Evolutionary conservation across 2,113 vertebrate species (phyloP).

Genomic region (Naja naja): DNA sequence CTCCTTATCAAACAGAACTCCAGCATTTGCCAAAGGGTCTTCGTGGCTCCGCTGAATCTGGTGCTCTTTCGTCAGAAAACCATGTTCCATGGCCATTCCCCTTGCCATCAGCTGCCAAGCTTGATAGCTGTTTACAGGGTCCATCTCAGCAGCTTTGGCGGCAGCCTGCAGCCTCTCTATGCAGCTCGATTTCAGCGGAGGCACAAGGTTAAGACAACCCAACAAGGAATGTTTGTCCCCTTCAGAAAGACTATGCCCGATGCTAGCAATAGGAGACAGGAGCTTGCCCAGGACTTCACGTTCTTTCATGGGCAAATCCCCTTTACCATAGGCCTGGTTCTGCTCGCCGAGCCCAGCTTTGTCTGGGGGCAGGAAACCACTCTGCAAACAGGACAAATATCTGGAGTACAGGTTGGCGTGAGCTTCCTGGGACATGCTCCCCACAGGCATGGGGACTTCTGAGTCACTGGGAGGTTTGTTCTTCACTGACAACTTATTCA

Average conservation of each 20-base stretch:
- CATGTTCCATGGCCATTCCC: conserved; percentile 94
- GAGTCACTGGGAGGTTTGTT: conserved; percentile 84
- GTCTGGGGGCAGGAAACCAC: conserved; percentile 90
- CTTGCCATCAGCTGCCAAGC: conserved; percentile 99
- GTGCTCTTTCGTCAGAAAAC: conserved; percentile 94
- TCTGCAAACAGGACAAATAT: conserved; percentile 95
- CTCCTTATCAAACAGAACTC: conserved; percentile 89
- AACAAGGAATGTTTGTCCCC: conserved; percentile 94
- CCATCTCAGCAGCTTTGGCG: conserved; percentile 97
- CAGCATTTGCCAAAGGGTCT: conserved; percentile 81
- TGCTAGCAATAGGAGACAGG: conserved; percentile 84
- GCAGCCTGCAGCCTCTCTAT: conserved; percentile 96
- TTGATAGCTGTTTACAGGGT: conserved; percentile 97
- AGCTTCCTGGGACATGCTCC: conserved; percentile 89
- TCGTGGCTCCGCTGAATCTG: conserved; percentile 86
- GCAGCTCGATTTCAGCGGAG: conserved; percentile 96
- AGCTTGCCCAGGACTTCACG: conserved; percentile 95
- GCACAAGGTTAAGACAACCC: conserved; percentile 93
- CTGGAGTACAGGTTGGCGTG: conserved; percentile 94
- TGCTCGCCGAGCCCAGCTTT: conserved; percentile 88
- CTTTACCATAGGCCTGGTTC: conserved; percentile 87
- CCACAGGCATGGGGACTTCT: conserved; percentile 80
- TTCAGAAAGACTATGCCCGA: conserved; percentile 85
- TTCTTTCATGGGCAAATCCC: conserved; percentile 90
- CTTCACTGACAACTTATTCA: conserved; percentile 96